Base-by-base conservation (phyloP, 2,888 invertebrate genomes). In the Meliscaeva auricollis region DNA sequence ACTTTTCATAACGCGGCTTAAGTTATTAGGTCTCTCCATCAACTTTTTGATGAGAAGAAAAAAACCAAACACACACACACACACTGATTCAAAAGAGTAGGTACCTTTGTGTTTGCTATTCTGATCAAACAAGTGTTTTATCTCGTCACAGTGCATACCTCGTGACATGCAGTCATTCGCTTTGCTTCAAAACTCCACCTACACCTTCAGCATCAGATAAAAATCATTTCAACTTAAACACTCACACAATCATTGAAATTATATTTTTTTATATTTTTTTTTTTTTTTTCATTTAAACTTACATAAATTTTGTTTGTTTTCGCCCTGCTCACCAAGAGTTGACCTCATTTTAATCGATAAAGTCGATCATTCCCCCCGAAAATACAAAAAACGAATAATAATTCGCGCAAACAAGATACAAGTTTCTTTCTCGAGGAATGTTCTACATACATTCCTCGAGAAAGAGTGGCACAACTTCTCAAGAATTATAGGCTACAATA, bases 41-140 rank as follows among this genome's bases (percentile, higher is more conserved):
- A 58, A 35, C 35, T 58, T 58, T 20, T 5, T 38, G 1, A 58
- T 58, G 20, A 38, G 35, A 20, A 38, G 11, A 8, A 20, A 58
- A 17, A 56, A 20, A 35, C 15, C 7, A 58, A 35, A 38, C 3
- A 8, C 9, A 54, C 9, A 26, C 8, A 15, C 2, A 6, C 13
- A n/a, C n/a, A n/a, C n/a, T n/a, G n/a, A 0, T 54, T 20, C 32
- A 32, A 48, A 48, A 30, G 30, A 15, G 9, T n/a, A n/a, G n/a
- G n/a, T 56, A 26, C 41, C n/a, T 41, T 46, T 73, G 68, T 83
- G 48, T 78, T 83, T 83, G 46, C 35, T n/a, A n/a, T n/a, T n/a
- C n/a, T 35, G 9, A 74, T 48, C 69, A 78, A 83, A 78, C 69
- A 82, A 68, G 73, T 69, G 69, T 78, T 38, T 38, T 74, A 79